Percentiles rank a stretch among this genome's conserved stretches.
Evolutionary conservation across 2,888 invertebrate species (phyloP).

Genomic region (Rambutsinella grinnellia): DNA sequence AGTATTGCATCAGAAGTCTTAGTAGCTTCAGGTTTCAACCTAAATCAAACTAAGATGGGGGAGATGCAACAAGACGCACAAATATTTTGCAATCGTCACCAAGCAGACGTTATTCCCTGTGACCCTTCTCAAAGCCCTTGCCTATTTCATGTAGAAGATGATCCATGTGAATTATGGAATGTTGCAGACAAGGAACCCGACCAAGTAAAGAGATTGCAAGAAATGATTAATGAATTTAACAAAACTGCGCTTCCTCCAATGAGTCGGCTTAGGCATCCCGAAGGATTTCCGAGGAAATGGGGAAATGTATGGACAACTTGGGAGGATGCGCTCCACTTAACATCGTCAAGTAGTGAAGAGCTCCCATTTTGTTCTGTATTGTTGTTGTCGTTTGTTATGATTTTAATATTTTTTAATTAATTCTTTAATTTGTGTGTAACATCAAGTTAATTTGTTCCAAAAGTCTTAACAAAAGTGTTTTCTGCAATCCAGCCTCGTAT

Average conservation of each 20-base stretch:
- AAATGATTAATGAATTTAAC: conserved; percentile 67
- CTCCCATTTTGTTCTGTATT: no score
- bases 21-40: conserved; percentile 48
- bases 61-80: conserved; percentile 46
- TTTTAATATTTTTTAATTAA: neutral
- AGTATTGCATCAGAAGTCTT: conserved; percentile 75
- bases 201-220: conserved; percentile 67
- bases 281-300: conserved; percentile 69
- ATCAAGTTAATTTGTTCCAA: conserved; percentile 46
- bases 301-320: conserved; percentile 69
- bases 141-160: conserved; percentile 82
- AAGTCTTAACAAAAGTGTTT: conserved; percentile 82
- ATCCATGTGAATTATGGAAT: conserved; percentile 90
- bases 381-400: neutral
- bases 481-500: conserved; percentile 87
- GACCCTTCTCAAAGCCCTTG: conserved; percentile 79
- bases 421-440: neutral
- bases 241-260: conserved; percentile 69
- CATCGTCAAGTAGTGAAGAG: no score
- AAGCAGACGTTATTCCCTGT: conserved; percentile 71
- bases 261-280: conserved; percentile 69
- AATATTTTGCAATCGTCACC: conserved; percentile 25
- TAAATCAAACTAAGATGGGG: conserved; percentile 43
- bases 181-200: conserved; percentile 72
- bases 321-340: no score